Conservation (phyloP, 2,888 invertebrate genomes). For the Baronia brevicornis region DNA sequence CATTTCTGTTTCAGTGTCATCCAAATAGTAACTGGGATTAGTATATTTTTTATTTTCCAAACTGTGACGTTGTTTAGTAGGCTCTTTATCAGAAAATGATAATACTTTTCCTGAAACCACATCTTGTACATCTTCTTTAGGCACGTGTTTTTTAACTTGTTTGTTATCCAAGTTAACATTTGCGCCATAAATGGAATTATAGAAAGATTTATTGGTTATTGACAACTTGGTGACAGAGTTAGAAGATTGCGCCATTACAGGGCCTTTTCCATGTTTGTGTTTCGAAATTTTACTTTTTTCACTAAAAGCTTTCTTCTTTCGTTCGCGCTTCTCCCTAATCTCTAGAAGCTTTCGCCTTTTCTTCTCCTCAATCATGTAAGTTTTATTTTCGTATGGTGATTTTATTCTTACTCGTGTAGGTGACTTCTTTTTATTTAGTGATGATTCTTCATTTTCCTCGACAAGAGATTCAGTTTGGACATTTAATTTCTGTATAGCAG, state of each 20-base stretch:
- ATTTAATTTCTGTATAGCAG: constrained; percentile 40
- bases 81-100: constrained; percentile 21
- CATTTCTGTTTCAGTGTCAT: constrained; percentile 51
- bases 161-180: constrained; percentile 26
- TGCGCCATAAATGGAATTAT: constrained; percentile 62
- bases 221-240: constrained; percentile 63
- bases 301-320: constrained; percentile 45
- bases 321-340: constrained; percentile 55
- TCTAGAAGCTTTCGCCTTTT: constrained; percentile 55
- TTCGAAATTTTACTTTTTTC: constrained; percentile 49
- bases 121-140: background rate
- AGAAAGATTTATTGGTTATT: constrained; percentile 64
- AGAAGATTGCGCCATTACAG: constrained; percentile 44
- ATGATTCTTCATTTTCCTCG: constrained; percentile 41
- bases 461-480: constrained; percentile 34
- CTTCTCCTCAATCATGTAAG: constrained; percentile 49
- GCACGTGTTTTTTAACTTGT: constrained; percentile 20
- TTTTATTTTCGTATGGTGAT: constrained; percentile 63
- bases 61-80: constrained; percentile 22
- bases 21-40: constrained; percentile 49
- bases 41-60: constrained; percentile 35
- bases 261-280: constrained; percentile 39
- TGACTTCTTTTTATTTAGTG: constrained; percentile 38
- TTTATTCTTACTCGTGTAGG: constrained; percentile 46
- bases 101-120: constrained; percentile 19